These are phyloP conservation scores for Idaea dimidiata DNA, from an alignment of 2,888 invertebrate genomes.

Conservation along the genomic window DNA sequence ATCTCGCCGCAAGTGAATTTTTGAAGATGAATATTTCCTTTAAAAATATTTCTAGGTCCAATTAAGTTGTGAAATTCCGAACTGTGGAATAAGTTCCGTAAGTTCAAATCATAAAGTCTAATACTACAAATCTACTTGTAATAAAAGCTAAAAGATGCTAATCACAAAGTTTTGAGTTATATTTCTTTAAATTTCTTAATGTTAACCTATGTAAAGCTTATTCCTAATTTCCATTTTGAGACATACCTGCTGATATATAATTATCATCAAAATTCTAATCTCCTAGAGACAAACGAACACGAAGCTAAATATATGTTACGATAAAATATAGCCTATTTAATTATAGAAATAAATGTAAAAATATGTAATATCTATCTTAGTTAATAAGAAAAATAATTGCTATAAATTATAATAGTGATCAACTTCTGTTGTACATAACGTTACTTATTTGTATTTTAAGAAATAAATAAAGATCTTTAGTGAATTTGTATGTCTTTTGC, in stretches of 20 bases:
- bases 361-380: conserved; percentile 38
- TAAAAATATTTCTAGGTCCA: too few species aligned
- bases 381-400: conserved; percentile 37
- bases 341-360: conserved; percentile 11
- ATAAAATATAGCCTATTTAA: conserved; percentile 2
- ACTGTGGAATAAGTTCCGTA: neutral
- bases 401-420: conserved; percentile 50
- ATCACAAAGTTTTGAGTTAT: neutral
- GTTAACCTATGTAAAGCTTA: neutral
- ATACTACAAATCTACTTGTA: too few species aligned
- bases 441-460: conserved; percentile 78
- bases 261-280: neutral
- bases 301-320: conserved; percentile 8
- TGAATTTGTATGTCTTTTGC: conserved; percentile 45
- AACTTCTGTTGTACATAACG: conserved; percentile 69
- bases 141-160: neutral
- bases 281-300: neutral
- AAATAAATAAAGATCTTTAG: conserved; percentile 75
- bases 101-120: neutral
- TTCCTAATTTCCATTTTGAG: neutral
- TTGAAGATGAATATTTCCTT: too few species aligned
- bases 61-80: neutral
- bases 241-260: neutral
- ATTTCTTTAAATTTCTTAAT: neutral
- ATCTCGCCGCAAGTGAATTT: too few species aligned